These are phyloP conservation scores for Keiferia lycopersicella DNA, from an alignment of 2,888 invertebrate species.

Conservation along the genomic window DNA sequence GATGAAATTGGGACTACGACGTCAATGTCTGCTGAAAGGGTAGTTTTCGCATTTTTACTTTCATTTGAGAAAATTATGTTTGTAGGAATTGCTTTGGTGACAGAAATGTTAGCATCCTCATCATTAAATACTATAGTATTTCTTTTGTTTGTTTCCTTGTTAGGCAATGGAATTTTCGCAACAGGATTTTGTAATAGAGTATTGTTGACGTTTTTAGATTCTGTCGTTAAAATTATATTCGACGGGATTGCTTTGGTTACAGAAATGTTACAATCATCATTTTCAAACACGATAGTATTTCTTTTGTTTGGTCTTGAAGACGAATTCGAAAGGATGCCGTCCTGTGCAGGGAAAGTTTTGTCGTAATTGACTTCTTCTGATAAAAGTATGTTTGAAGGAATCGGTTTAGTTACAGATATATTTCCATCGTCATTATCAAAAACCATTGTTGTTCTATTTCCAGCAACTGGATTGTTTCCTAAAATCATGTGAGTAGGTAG, in stretches of 20 bases:
- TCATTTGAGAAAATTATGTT: background rate
- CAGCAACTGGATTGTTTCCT: background rate
- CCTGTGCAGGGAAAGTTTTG: background rate
- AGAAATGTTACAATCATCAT: constrained; percentile 33
- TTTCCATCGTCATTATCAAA: constrained; percentile 40
- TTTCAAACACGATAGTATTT: constrained; percentile 32
- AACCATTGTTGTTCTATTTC: constrained; percentile 34
- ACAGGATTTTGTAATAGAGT: background rate
- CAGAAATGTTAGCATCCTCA: constrained; percentile 3
- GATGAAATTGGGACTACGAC: too few species aligned
- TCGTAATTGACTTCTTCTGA: background rate
- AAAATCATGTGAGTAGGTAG: constrained; percentile 36
- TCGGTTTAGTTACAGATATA: constrained; percentile 43
- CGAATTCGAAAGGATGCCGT: background rate
- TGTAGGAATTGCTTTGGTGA: constrained; percentile 11
- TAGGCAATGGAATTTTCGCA: background rate
- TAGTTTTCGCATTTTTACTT: background rate
- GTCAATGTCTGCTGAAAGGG: background rate
- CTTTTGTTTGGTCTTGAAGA: constrained; percentile 11
- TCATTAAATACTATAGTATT: constrained; percentile 24
- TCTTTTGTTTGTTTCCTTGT: constrained; percentile 12
- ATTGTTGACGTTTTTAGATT: background rate
- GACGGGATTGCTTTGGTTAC: constrained; percentile 23
- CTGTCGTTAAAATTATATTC: background rate
- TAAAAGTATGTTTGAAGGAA: constrained; percentile 34